A percentile compares a stretch with the other conserved stretches of the same genome.
These are phyloP conservation scores for Brachystomella parvula DNA, from an alignment of 1,140 invertebrate species.

Conservation along the genomic window DNA sequence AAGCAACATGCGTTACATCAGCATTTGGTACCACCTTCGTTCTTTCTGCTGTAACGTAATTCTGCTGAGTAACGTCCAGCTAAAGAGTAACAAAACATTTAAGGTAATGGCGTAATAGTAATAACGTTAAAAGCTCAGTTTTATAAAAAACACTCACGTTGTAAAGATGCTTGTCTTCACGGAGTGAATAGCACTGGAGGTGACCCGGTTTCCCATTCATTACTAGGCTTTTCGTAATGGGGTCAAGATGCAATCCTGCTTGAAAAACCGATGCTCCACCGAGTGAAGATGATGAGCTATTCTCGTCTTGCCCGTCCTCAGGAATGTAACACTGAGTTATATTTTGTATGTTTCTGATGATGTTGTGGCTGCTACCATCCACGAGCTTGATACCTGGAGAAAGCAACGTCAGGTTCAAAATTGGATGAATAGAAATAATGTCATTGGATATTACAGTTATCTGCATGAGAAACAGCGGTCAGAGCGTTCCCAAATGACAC, in stretches of 20 bases:
- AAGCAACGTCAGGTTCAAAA: constrained; percentile 19
- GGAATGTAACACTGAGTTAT: constrained; percentile 51
- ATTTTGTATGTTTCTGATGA: constrained; percentile 57
- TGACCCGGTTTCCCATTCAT: constrained; percentile 69
- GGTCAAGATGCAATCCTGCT: constrained; percentile 59
- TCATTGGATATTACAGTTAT: constrained; percentile 55
- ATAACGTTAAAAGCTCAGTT: neutral
- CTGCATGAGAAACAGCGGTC: constrained; percentile 58
- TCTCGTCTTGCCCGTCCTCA: constrained; percentile 32
- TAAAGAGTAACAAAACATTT: constrained; percentile 41
- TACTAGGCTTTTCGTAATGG: constrained; percentile 57
- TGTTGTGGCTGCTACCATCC: constrained; percentile 51
- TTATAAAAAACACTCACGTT: constrained; percentile 53
- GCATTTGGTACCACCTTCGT: constrained; percentile 55
- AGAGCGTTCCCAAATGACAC: constrained; percentile 57
- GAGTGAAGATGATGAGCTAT: constrained; percentile 10
- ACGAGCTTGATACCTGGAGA: constrained; percentile 57
- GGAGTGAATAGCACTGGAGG: constrained; percentile 68
- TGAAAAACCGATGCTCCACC: constrained; percentile 49
- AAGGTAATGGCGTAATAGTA: neutral
- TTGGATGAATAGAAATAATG: constrained; percentile 25
- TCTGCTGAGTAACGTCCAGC: constrained; percentile 66
- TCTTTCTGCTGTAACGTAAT: constrained; percentile 59
- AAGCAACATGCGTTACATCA: constrained; percentile 57
- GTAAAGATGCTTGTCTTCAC: constrained; percentile 58